These are phyloP conservation scores for Cephus spinipes DNA, from an alignment of 2,888 invertebrate genomes.

Conservation along the genomic window DNA sequence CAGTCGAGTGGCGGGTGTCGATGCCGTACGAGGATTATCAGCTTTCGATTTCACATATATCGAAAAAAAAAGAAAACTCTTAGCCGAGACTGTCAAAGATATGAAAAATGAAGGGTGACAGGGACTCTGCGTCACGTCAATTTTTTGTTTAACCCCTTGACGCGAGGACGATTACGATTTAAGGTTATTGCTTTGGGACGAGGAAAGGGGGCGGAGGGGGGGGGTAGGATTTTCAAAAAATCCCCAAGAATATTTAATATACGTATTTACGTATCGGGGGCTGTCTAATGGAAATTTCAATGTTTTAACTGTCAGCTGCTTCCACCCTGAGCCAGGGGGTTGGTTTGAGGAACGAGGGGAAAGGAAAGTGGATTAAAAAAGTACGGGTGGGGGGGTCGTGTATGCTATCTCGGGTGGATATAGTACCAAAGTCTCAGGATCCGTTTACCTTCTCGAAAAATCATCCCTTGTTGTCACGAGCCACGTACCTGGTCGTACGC, in stretches of 20 bases:
- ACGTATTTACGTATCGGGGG: background rate
- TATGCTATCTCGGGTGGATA: background rate
- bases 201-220: too few species aligned
- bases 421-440: background rate
- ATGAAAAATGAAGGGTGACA: background rate
- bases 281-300: background rate
- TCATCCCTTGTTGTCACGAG: background rate
- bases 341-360: background rate
- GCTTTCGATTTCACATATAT: background rate
- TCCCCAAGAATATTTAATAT: background rate
- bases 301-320: background rate
- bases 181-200: background rate
- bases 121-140: background rate
- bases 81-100: background rate
- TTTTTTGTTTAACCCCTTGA: background rate
- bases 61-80: background rate
- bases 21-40: constrained; percentile 41
- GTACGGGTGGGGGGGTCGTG: background rate
- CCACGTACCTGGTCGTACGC: constrained; percentile 10
- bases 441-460: background rate
- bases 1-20: constrained; percentile 50
- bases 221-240: background rate
- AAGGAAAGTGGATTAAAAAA: background rate
- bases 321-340: background rate
- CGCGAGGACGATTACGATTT: background rate